Conservation (phyloP, 2,113 vertebrate species). For the Lepisosteus oculatus region DNA sequence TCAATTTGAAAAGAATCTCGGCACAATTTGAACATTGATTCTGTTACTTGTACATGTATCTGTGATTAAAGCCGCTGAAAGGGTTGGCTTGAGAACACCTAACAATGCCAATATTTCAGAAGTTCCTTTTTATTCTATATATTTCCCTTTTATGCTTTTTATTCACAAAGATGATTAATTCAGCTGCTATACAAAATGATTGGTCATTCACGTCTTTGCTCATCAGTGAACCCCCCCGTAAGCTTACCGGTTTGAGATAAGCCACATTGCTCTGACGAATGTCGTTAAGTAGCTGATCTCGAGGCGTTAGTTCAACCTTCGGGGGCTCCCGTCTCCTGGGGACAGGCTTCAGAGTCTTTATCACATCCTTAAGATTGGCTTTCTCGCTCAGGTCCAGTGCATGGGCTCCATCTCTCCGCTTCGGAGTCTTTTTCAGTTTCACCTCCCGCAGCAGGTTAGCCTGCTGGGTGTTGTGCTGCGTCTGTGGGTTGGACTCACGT, state of each 20-base stretch:
- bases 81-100: too few species aligned
- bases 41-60: too few species aligned
- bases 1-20: too few species aligned
- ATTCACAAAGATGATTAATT: too few species aligned
- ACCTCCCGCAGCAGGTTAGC: conserved; percentile 48
- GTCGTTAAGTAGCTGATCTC: conserved; percentile 68
- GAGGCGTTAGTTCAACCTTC: conserved; percentile 57
- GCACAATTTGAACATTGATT: too few species aligned
- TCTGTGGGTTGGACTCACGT: conserved; percentile 18
- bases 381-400: conserved; percentile 60
- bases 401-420: conserved; percentile 32
- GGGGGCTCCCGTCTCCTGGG: conserved; percentile 81
- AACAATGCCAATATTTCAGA: too few species aligned
- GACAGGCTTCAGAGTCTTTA: conserved; percentile 87
- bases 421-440: conserved; percentile 62
- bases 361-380: conserved; percentile 82
- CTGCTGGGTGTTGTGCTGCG: conserved; percentile 31
- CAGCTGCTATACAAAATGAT: too few species aligned
- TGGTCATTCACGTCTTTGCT: background rate
- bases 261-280: conserved; percentile 73
- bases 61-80: too few species aligned
- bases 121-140: too few species aligned
- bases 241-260: conserved; percentile 70
- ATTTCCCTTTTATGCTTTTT: too few species aligned
- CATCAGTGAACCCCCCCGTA: background rate